Conservation (phyloP, 2,888 invertebrate genomes). For the Laspeyria flexula region DNA sequence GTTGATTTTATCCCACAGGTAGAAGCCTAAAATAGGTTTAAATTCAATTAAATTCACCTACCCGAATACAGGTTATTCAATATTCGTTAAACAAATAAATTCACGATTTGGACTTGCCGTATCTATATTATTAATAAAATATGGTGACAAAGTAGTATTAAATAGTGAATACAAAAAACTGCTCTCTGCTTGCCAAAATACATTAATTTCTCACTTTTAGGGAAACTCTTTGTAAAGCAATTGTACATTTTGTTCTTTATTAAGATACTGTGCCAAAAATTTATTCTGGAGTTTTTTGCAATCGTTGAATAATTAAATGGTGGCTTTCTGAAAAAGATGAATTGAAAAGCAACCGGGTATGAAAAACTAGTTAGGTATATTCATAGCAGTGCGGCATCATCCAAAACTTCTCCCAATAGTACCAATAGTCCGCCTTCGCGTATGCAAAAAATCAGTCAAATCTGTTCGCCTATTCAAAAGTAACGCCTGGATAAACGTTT, state of each 20-base stretch:
- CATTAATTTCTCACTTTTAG: background rate
- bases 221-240: background rate
- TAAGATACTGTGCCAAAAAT: background rate
- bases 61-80: no score
- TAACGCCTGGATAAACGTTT: slow-evolving; percentile 51
- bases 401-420: slow-evolving; percentile 11
- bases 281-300: background rate
- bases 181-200: background rate
- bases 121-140: background rate
- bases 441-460: slow-evolving; percentile 32
- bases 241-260: background rate
- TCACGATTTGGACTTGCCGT: no score
- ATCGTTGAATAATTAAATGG: background rate
- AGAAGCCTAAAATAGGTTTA: no score
- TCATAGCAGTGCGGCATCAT: background rate
- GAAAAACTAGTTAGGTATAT: background rate
- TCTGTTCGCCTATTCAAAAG: slow-evolving; percentile 43
- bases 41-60: no score
- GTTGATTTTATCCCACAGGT: no score
- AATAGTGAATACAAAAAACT: background rate
- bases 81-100: no score
- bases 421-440: slow-evolving; percentile 12
- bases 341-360: background rate
- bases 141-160: background rate
- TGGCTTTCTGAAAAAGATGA: no score